These are phyloP conservation scores for Pyrocoelia pectoralis DNA, from an alignment of 2,888 invertebrate genomes.

Conservation along the genomic window DNA sequence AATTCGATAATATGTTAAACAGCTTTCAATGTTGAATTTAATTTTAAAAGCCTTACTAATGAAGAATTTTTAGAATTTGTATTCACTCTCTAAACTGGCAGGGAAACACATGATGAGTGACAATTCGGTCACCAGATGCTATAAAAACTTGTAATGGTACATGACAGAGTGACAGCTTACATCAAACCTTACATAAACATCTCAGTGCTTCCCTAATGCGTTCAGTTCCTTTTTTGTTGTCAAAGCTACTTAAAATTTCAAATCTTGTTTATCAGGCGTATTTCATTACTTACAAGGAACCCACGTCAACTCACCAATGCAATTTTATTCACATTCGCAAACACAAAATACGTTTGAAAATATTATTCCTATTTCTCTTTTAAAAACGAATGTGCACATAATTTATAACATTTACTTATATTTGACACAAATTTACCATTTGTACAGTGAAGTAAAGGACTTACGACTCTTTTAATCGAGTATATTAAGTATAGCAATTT, in stretches of 20 bases:
- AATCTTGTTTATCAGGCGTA: conserved; percentile 24
- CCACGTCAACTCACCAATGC: too few relatives aligned
- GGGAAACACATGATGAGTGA: conserved; percentile 41
- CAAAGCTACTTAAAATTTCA: conserved; percentile 47
- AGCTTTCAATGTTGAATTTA: conserved; percentile 11
- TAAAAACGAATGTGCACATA: too few relatives aligned
- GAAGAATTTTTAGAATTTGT: conserved; percentile 24
- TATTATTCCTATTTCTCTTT: too few relatives aligned
- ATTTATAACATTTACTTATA: too few relatives aligned
- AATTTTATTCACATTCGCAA: too few relatives aligned
- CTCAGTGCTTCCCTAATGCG: conserved; percentile 50
- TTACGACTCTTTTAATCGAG: too few relatives aligned
- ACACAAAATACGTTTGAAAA: too few relatives aligned
- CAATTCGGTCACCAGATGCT: conserved; percentile 49
- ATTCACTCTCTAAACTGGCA: conserved; percentile 25
- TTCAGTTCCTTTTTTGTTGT: conserved; percentile 51
- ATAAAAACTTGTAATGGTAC: conserved; percentile 50
- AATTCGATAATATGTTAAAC: conserved; percentile 10
- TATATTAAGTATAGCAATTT: too few relatives aligned
- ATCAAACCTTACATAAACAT: conserved; percentile 56
- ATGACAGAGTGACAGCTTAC: conserved; percentile 54
- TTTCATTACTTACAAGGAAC: conserved; percentile 3
- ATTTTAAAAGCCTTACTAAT: conserved; percentile 28
- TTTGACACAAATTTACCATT: too few relatives aligned
- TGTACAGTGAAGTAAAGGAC: too few relatives aligned